Conservation (phyloP, 2,797 vertebrate genomes). For the Mionectes olivaceus region DNA sequence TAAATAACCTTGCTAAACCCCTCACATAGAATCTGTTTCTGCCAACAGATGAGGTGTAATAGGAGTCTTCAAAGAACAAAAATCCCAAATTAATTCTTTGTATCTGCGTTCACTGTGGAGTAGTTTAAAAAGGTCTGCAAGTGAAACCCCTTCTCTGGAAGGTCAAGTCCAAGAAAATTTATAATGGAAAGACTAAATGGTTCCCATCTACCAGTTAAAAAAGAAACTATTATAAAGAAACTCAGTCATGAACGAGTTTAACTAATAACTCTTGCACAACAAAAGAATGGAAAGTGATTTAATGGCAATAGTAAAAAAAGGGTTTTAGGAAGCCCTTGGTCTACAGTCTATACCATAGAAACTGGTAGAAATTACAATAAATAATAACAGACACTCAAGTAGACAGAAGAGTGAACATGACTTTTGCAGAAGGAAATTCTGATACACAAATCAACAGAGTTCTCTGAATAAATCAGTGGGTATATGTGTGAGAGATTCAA, state of each 20-base stretch:
- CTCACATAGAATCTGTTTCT: neutral
- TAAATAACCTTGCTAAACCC: neutral
- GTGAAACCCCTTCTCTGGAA: neutral
- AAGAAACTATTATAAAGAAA: neutral
- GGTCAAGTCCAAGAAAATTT: constrained; percentile 2
- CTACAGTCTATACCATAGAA: neutral
- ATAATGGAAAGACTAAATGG: constrained; percentile 3
- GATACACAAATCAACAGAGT: neutral
- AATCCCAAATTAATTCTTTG: neutral
- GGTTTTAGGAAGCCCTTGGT: neutral
- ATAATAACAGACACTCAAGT: neutral
- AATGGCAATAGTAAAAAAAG: neutral
- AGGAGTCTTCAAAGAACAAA: neutral
- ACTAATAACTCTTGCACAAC: constrained; percentile 21
- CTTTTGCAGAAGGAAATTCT: neutral
- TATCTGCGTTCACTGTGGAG: neutral
- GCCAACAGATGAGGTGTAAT: neutral
- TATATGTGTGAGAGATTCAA: neutral
- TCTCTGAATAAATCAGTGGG: neutral
- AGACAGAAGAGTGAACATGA: neutral
- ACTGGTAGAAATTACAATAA: neutral
- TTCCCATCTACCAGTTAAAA: neutral
- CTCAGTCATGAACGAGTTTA: neutral
- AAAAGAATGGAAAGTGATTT: constrained; percentile 8
- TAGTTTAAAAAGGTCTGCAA: neutral